Percentiles rank a stretch among this genome's conserved stretches.
Evolutionary conservation across 2,888 invertebrate species (phyloP).

Genomic region (Lasioglossum leucozonium): DNA sequence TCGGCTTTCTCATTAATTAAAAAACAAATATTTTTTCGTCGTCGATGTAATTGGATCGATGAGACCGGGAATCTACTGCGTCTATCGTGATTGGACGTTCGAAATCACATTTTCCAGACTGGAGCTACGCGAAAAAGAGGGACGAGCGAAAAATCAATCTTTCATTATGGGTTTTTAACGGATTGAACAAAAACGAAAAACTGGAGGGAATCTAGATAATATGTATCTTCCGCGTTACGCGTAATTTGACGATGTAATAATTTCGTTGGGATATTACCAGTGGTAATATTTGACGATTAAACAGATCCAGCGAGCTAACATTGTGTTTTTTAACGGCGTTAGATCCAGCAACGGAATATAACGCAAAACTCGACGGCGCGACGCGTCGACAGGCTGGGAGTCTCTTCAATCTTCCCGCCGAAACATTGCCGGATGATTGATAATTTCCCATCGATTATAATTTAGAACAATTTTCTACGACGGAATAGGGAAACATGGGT

Average conservation of each 20-base stretch:
- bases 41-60: neutral
- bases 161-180: neutral
- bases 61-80: neutral
- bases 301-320: neutral
- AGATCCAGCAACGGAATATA: neutral
- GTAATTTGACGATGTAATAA: slow-evolving; percentile 1
- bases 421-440: slow-evolving; percentile 22
- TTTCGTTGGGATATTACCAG: neutral
- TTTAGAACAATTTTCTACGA: slow-evolving; percentile 45
- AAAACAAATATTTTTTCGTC: neutral
- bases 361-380: neutral
- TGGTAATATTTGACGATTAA: slow-evolving; percentile 7
- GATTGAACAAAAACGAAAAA: neutral
- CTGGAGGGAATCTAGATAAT: neutral
- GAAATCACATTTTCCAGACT: neutral
- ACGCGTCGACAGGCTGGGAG: neutral
- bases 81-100: neutral
- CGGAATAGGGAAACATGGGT: slow-evolving; percentile 29
- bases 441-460: slow-evolving; percentile 54
- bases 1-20: neutral
- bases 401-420: slow-evolving; percentile 18
- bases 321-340: slow-evolving; percentile 29
- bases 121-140: neutral
- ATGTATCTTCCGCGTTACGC: neutral
- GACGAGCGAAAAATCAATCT: neutral